Evolutionary conservation across 30 jellyfish, hydroid and myxozoan genomes (phyloP).

Genomic region (Chrysaora quinquecirrha): DNA sequence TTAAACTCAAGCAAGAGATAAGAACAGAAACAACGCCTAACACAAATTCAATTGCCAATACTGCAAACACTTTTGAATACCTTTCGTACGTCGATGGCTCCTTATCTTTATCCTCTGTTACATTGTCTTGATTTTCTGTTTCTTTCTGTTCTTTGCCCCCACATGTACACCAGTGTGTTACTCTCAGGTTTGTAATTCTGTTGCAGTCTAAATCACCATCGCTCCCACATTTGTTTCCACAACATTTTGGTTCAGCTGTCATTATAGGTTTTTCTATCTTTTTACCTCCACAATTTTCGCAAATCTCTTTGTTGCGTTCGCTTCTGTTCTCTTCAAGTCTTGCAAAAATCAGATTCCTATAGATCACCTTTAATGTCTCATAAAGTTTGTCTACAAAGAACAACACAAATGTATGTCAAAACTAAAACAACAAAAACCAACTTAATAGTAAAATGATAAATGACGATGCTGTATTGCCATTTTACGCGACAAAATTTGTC

Average conservation of each 20-base stretch:
- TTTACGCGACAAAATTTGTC: too few species aligned
- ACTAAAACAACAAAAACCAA: too few species aligned
- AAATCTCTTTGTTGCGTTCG: background rate
- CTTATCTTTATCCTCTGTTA: background rate
- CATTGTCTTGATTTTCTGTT: background rate
- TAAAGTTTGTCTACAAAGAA: background rate
- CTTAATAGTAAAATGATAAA: too few species aligned
- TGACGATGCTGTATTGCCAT: too few species aligned
- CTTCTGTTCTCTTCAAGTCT: background rate
- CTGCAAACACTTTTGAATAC: too few species aligned
- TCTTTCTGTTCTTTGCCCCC: background rate
- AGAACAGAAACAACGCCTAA: too few species aligned
- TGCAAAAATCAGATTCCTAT: background rate
- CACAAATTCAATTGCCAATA: too few species aligned
- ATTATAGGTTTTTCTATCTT: background rate
- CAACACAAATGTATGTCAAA: too few species aligned
- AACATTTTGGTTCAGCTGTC: background rate
- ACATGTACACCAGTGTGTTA: background rate
- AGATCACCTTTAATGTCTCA: background rate
- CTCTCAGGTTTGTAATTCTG: background rate
- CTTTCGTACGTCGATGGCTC: too few species aligned
- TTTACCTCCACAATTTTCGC: background rate
- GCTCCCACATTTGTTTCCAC: background rate
- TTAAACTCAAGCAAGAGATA: too few species aligned
- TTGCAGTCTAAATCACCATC: background rate